Evolutionary conservation across 2,113 vertebrate species (phyloP), one percentile per base, ranked within the genome.

Genomic region (Noturus placidus): DNA sequence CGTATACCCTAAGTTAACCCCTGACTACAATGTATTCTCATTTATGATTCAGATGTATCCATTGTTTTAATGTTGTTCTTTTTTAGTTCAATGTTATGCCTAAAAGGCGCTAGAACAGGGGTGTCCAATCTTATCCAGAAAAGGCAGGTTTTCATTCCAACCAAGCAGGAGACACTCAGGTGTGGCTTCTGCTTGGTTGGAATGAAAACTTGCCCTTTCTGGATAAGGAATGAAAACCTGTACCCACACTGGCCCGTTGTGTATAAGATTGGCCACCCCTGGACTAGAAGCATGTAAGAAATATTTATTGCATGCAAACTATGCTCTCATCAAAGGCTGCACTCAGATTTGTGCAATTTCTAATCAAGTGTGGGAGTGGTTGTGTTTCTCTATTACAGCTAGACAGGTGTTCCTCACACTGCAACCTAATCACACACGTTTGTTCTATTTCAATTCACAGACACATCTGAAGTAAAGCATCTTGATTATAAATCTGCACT

Each of bases 371-470:
- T 3, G 14, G 30, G 65, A 15, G 14, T 33, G n/a, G 30, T 30
- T 69, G 14, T 33, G 50, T 46, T 25, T 78, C 1, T 80, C 2
- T 80, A 22, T 80, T 63, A 50, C 38, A 86, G 74, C 42, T 25
- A 46, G 72, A 76, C 38, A 42, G 69, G 33, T 79, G 42, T 67
- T 67, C 35, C 25, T 80, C 61, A 86, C 50, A 38, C n/a, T 80
- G 56, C 76, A 69, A 20, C 77, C 19, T 74, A 69, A 33, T 15
- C 5, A 35, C 19, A 56, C 22, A 27, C 59, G 27, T 50, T 86
- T 56, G 11, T 86, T 81, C 61, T 70, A 61, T 81, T 70, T 81
- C 69, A 30, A 67, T 56, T 67, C 33, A 77, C 56, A 67, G 30
- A 57, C 61, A 61, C 15, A 46, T 52, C n/a, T 69, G 25, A 63